phyloP scores from a whole-genome alignment of 2,113 vertebrate genomes.

The Phalacrocorax aristotelis region DNA sequence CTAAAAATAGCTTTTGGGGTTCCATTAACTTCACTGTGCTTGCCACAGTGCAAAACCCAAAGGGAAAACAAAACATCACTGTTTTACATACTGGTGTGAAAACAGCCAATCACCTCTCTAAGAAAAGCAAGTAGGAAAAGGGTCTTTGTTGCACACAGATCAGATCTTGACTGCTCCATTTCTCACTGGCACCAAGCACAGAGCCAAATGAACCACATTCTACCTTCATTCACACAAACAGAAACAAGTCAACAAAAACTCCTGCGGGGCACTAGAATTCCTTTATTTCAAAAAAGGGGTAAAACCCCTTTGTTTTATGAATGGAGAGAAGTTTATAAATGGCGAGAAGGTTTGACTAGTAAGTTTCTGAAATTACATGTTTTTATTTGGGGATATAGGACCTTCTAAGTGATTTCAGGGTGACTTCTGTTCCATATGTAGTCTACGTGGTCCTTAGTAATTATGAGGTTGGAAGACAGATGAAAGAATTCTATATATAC shows the following conservation, averaged over 20 bases:
- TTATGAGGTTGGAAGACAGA: background rate
- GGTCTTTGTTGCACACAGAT: background rate
- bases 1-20: background rate
- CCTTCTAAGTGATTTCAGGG: background rate
- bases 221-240: background rate
- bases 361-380: background rate
- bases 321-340: background rate
- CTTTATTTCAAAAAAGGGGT: background rate
- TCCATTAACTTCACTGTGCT: background rate
- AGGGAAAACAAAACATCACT: background rate
- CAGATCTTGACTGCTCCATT: background rate
- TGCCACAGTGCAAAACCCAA: background rate
- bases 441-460: background rate
- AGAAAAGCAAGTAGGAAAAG: background rate
- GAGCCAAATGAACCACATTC: background rate
- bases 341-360: background rate
- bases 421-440: background rate
- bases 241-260: background rate
- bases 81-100: background rate
- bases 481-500: background rate
- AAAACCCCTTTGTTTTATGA: background rate
- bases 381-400: background rate
- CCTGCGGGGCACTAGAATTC: background rate
- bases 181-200: background rate
- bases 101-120: background rate